phyloP scores from a whole-genome alignment of 2,797 vertebrate genomes.

The Nyctalus aviator region DNA sequence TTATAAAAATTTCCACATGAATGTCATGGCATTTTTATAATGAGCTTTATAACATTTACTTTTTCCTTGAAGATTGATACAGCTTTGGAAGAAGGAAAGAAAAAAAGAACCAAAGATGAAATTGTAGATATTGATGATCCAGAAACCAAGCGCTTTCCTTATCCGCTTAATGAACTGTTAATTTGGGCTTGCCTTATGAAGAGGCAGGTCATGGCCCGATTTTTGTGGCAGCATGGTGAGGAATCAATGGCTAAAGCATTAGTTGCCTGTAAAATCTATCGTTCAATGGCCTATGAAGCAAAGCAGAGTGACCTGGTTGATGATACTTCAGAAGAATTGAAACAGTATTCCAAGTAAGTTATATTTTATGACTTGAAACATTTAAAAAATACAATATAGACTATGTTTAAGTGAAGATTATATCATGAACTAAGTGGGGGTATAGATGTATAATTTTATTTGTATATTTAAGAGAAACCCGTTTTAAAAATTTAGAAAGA shows the following conservation, averaged over 20 bases:
- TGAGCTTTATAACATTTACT: constrained; percentile 52
- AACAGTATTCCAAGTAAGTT: constrained; percentile 96
- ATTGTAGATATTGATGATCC: constrained; percentile 99
- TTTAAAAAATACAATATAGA: constrained; percentile 21
- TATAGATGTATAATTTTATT: constrained; percentile 23
- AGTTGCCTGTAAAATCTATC: constrained; percentile 97
- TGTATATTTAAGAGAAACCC: constrained; percentile 3
- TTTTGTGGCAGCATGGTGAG: constrained; percentile 99
- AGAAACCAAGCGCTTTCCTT: constrained; percentile 96
- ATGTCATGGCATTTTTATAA: constrained; percentile 39
- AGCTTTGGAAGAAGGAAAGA: constrained; percentile 94
- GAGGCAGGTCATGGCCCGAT: constrained; percentile 98
- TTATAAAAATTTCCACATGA: constrained; percentile 40
- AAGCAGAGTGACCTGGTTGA: constrained; percentile 99
- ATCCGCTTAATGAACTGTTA: constrained; percentile 98
- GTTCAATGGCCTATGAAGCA: constrained; percentile 98
- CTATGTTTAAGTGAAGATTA: constrained; percentile 5
- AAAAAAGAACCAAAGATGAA: constrained; percentile 96
- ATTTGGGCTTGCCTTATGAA: constrained; percentile 99
- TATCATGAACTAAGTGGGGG: background rate
- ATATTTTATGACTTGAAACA: constrained; percentile 4
- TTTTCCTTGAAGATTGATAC: constrained; percentile 90
- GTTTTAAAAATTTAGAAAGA: constrained; percentile 40
- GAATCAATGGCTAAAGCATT: constrained; percentile 99
- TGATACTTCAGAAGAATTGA: constrained; percentile 98